Percentiles rank a stretch among this genome's conserved stretches.
phyloP scores from a whole-genome alignment of 2,797 vertebrate genomes.

The Buphagus erythrorhynchus region DNA sequence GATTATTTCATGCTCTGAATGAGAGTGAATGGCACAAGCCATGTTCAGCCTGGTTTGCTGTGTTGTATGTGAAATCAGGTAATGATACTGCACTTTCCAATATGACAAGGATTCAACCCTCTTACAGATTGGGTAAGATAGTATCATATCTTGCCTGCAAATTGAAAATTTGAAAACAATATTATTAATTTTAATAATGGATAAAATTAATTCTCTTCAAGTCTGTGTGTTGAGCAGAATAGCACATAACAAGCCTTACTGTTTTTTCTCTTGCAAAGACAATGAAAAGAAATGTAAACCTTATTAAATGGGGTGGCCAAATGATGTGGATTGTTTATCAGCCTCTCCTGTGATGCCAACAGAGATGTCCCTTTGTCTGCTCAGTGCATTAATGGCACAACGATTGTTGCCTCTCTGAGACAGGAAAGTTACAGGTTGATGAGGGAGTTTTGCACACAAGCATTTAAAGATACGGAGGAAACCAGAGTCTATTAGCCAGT shows the following conservation, averaged over 20 bases:
- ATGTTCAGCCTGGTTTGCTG: neutral
- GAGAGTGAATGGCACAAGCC: neutral
- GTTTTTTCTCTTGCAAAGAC: neutral
- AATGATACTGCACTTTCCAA: neutral
- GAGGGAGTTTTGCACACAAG: neutral
- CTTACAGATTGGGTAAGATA: neutral
- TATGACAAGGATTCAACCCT: neutral
- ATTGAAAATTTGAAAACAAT: neutral
- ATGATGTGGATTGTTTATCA: conserved; percentile 8
- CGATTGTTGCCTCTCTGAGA: neutral
- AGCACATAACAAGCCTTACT: neutral
- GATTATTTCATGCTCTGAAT: neutral
- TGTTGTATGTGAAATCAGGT: neutral
- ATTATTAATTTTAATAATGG: neutral
- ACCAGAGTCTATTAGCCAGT: neutral
- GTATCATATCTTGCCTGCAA: neutral
- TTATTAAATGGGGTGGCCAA: neutral
- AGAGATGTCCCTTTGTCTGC: neutral
- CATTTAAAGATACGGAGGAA: neutral
- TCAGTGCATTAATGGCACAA: neutral
- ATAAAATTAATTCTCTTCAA: neutral
- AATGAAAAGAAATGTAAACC: neutral
- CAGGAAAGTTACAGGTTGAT: neutral
- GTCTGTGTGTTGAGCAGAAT: neutral
- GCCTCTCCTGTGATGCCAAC: neutral